phyloP scores from a whole-genome alignment of 2,797 vertebrate species.

The Potorous gilbertii region DNA sequence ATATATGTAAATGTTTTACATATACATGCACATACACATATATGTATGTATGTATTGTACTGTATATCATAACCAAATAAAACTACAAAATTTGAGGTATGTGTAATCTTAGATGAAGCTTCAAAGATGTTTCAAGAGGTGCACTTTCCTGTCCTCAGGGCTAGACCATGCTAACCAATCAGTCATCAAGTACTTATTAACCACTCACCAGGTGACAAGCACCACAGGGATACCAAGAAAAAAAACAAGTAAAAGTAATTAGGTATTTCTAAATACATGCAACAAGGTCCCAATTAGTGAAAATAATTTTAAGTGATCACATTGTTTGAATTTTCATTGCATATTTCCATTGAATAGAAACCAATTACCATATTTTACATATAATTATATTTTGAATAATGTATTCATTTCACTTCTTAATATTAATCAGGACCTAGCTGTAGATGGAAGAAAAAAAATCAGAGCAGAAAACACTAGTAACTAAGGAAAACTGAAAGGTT shows the following conservation, averaged over 20 bases:
- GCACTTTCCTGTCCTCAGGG: too few species aligned
- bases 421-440: neutral
- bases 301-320: neutral
- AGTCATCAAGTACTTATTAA: neutral
- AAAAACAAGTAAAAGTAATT: neutral
- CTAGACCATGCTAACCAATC: too few species aligned
- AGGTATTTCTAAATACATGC: neutral
- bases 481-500: neutral
- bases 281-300: neutral
- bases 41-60: neutral
- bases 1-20: too few species aligned
- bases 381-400: neutral
- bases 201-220: neutral
- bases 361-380: neutral
- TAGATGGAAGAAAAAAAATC: neutral
- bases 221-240: neutral
- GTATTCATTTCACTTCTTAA: neutral
- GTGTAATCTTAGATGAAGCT: neutral
- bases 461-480: neutral
- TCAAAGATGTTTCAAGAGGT: neutral
- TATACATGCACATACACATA: neutral
- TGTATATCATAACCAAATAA: neutral
- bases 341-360: neutral
- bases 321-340: neutral
- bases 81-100: too few species aligned